Evolutionary conservation across 2,113 vertebrate genomes (phyloP).

Genomic region (Mus pahari): DNA sequence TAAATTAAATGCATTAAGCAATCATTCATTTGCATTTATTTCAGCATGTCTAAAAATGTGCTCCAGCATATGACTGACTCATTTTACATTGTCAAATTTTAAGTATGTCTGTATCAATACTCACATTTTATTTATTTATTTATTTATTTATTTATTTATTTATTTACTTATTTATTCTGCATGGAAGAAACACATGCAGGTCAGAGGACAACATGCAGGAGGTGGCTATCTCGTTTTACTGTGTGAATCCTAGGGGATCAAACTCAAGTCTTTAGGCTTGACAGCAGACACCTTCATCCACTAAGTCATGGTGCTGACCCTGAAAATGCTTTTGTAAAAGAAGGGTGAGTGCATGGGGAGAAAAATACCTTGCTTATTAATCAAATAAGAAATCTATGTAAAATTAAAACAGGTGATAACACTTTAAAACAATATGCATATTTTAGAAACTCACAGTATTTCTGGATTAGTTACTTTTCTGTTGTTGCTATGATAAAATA

Average conservation of each 20-base stretch:
- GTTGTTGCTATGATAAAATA: not conserved
- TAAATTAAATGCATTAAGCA: conserved; percentile 56
- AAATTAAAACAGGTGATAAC: not conserved
- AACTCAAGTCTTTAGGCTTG: not conserved
- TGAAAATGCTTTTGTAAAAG: not conserved
- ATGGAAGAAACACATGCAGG: not conserved
- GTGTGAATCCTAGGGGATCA: not conserved
- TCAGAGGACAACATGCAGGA: not conserved
- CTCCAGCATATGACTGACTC: not conserved
- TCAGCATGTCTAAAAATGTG: not conserved
- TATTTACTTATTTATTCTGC: too few relatives aligned
- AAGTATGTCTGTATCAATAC: not conserved
- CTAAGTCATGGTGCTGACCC: not conserved
- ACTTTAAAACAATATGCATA: not conserved
- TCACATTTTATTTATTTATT: not conserved
- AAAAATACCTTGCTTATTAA: not conserved
- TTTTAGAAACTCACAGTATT: not conserved
- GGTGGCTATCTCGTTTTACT: not conserved
- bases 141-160: not conserved
- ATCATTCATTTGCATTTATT: conserved; percentile 2
- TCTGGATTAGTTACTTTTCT: not conserved
- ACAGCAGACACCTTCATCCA: not conserved
- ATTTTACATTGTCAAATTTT: not conserved
- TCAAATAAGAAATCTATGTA: not conserved
- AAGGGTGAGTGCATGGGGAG: not conserved